Conservation (phyloP, 1,140 invertebrate species). For the Atta colombica region DNA sequence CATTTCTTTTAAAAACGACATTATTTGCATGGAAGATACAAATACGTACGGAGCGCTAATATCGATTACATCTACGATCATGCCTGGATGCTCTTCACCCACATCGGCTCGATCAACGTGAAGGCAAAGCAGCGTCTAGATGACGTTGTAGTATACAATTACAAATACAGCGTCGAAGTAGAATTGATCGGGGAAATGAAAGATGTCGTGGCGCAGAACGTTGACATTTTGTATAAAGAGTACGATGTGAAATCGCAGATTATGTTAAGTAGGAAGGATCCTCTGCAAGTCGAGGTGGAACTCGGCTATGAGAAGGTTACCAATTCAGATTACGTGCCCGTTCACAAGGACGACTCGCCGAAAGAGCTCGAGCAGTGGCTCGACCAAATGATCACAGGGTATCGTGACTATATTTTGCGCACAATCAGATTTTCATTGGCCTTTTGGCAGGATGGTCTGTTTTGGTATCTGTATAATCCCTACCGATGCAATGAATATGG, state of each 20-base stretch:
- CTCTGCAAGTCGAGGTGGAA: slow-evolving; percentile 66
- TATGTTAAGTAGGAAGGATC: slow-evolving; percentile 71
- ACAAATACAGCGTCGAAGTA: slow-evolving; percentile 80
- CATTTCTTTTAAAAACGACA: neutral
- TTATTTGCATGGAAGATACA: slow-evolving; percentile 74
- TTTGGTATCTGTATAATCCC: slow-evolving; percentile 83
- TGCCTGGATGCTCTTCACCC: slow-evolving; percentile 80
- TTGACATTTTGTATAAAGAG: slow-evolving; percentile 69
- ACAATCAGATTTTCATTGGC: slow-evolving; percentile 77
- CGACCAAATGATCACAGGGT: slow-evolving; percentile 67
- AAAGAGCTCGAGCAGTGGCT: slow-evolving; percentile 78
- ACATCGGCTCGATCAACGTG: slow-evolving; percentile 79
- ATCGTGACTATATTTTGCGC: slow-evolving; percentile 78
- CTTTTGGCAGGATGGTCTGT: slow-evolving; percentile 81
- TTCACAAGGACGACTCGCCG: slow-evolving; percentile 56
- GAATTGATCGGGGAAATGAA: slow-evolving; percentile 76
- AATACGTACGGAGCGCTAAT: slow-evolving; percentile 79
- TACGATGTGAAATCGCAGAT: slow-evolving; percentile 33
- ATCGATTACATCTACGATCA: slow-evolving; percentile 83
- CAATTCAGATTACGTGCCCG: slow-evolving; percentile 15
- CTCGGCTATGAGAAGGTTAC: slow-evolving; percentile 73
- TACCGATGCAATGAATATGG: slow-evolving; percentile 80
- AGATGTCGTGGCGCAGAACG: slow-evolving; percentile 25
- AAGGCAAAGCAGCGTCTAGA: slow-evolving; percentile 76
- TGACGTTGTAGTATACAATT: slow-evolving; percentile 82